A percentile compares a stretch with the other conserved stretches of the same genome.
Conservation (phyloP, 2,797 vertebrate genomes). For the Enteromius thamalakanensis region DNA sequence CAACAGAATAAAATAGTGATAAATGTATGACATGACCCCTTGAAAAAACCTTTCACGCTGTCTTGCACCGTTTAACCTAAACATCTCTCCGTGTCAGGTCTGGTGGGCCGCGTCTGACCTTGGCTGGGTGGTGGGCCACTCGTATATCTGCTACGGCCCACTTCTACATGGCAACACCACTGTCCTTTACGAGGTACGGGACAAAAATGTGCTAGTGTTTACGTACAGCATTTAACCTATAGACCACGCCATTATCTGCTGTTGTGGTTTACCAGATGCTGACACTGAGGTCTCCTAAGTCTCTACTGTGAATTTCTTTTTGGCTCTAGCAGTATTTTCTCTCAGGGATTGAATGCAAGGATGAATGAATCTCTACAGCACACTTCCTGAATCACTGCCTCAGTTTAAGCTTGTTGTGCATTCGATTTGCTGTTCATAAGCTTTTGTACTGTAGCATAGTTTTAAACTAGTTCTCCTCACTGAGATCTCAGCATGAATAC, state of each 20-base stretch:
- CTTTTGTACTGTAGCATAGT: not conserved
- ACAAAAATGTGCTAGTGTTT: conserved; percentile 24
- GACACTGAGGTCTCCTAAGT: not conserved
- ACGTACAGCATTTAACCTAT: conserved; percentile 21
- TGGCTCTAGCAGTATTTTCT: not conserved
- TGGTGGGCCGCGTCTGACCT: conserved; percentile 99
- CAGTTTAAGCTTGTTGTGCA: not conserved
- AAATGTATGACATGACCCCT: not conserved
- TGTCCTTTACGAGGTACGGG: conserved; percentile 90
- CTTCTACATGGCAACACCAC: conserved; percentile 94
- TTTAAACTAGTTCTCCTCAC: conserved; percentile 7
- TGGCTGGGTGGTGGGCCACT: conserved; percentile 98
- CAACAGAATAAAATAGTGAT: not conserved
- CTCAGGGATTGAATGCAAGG: not conserved
- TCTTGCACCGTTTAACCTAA: not conserved
- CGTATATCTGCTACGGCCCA: conserved; percentile 95
- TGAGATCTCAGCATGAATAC: conserved; percentile 22
- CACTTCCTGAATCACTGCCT: not conserved
- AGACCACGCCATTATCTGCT: conserved; percentile 17
- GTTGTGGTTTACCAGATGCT: not conserved
- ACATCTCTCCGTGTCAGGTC: conserved; percentile 77
- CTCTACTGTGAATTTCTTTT: not conserved
- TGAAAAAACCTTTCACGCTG: not conserved
- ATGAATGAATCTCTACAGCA: not conserved
- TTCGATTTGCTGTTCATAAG: conserved; percentile 21